Percentiles rank a stretch among this genome's conserved stretches.
These are phyloP conservation scores for Mobula birostris DNA, from an alignment of 2,113 vertebrate species.

Conservation along the genomic window DNA sequence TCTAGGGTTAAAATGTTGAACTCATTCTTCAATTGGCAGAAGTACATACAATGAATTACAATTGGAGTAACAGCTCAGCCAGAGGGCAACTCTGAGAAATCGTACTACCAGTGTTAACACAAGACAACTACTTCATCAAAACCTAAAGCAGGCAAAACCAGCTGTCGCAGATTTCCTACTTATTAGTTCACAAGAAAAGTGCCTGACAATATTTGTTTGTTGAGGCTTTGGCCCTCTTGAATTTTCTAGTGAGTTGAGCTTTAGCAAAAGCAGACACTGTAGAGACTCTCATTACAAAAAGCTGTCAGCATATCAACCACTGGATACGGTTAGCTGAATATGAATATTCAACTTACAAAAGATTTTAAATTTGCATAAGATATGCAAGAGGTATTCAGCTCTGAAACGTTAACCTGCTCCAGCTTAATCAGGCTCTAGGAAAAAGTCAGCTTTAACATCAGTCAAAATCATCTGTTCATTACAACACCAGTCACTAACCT, in stretches of 20 bases:
- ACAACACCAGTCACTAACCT: neutral
- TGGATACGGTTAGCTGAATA: neutral
- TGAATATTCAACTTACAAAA: neutral
- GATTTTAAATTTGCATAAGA: neutral
- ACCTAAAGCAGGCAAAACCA: neutral
- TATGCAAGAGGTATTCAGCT: neutral
- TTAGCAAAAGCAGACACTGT: neutral
- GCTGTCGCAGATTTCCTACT: neutral
- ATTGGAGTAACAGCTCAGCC: neutral
- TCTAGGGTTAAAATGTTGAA: neutral
- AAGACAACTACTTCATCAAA: neutral
- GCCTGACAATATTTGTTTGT: neutral
- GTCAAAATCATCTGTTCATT: neutral
- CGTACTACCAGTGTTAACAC: neutral
- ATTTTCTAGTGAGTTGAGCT: neutral
- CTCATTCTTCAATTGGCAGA: neutral
- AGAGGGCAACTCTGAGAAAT: neutral
- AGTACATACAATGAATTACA: neutral
- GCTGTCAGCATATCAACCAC: neutral
- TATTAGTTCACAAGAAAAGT: neutral
- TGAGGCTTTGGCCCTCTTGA: neutral
- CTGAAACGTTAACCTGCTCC: neutral
- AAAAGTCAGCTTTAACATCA: neutral
- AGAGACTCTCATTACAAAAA: neutral
- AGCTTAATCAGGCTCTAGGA: neutral